Evolutionary conservation across 2,113 vertebrate species (phyloP), one percentile per base, ranked within the genome.

Genomic region (Barnardius zonarius): DNA sequence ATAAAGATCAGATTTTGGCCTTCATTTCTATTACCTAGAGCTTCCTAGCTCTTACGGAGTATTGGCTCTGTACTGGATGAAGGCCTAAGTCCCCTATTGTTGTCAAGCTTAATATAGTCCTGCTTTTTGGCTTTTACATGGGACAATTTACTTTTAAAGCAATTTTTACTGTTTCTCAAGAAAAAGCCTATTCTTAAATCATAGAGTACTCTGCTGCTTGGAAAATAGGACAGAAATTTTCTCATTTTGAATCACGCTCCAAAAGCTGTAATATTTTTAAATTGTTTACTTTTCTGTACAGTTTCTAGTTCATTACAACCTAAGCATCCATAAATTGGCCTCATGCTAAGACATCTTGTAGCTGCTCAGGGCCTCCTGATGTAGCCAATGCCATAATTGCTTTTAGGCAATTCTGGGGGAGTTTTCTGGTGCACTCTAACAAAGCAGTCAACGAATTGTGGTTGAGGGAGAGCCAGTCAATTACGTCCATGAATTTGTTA

Each of bases 271-370:
- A 63, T 83, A 83, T 86, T 94, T 83, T 93, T 30, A 25, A 88
- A 62, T 76, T 66, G n/a, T 92, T 90, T 69, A 27, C 64, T 94
- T 95, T 85, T 89, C 23, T 44, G 3, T 74, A 57, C 14, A 46
- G 43, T 91, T 94, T 88, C 67, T 95, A 55, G 63, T 81, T 90
- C 72, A 81, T 96, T 97, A 63, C 67, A 59, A 70, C n/a, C 91
- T 87, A 94, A 94, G 46, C 75, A 70, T 92, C 59, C 83, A 70
- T 88, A 81, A 94, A 95, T 86, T 92, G 59, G 43, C 70, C 63
- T 94, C 79, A 92, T 25, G 31, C 72, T 94, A 96, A 77, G 90
- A 67, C 46, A 92, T 33, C 70, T 83, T 92, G 44, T 79, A 90
- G 78, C 43, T 83, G 87, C 82, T 68, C 23, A 69, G 79, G 75